phyloP scores from a whole-genome alignment of 2,113 vertebrate species.

The Martes martes region DNA sequence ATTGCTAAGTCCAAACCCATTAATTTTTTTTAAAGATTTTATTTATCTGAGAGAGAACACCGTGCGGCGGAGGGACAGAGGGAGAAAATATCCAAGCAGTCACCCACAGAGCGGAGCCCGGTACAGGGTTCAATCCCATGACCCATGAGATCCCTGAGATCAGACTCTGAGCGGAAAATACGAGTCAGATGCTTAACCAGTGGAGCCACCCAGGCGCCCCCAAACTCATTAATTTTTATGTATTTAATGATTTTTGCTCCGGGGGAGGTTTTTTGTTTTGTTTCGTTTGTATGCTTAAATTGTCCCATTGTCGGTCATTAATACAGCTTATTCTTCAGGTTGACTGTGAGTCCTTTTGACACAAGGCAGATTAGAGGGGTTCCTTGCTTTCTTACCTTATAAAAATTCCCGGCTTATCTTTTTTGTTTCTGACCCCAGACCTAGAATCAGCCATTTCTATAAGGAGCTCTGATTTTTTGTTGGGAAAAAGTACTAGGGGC shows the following conservation, averaged over 20 bases:
- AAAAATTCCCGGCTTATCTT: neutral
- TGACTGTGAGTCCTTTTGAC: neutral
- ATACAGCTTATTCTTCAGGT: neutral
- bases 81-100: neutral
- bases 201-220: neutral
- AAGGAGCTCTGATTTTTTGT: neutral
- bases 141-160: neutral
- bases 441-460: neutral
- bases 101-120: neutral
- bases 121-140: neutral
- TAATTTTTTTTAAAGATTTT: neutral
- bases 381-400: neutral
- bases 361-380: neutral
- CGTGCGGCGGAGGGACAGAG: neutral
- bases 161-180: neutral
- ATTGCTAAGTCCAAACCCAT: neutral
- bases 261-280: neutral
- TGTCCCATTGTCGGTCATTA: neutral
- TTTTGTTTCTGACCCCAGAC: neutral
- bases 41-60: neutral
- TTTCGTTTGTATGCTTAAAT: neutral
- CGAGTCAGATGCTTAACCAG: neutral
- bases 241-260: neutral
- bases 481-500: neutral
- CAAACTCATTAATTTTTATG: neutral